A percentile compares a stretch with the other conserved stretches of the same genome.
Conservation (phyloP, 1,140 invertebrate genomes). For the Sitophilus oryzae region DNA sequence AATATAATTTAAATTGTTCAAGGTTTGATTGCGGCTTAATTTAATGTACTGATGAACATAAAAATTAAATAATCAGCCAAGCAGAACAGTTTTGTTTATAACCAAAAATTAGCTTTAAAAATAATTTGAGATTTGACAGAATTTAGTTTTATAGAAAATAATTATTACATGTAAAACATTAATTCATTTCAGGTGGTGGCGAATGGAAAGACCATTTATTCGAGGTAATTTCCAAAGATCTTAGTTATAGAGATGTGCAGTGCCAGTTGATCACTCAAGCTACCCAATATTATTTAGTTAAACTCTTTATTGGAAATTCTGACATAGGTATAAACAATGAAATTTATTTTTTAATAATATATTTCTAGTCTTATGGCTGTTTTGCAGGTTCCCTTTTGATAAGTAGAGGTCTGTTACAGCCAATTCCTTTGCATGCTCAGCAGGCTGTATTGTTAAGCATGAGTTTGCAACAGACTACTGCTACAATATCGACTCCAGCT, state of each 20-base stretch:
- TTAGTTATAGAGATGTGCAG: conserved; percentile 32
- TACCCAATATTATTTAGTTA: conserved; percentile 29
- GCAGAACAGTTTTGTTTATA: background rate
- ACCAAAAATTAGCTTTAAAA: background rate
- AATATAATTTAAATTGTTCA: background rate
- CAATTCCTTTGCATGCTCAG: conserved; percentile 31
- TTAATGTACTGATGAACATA: background rate
- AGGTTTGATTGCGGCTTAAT: conserved; percentile 4
- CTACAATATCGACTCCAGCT: conserved; percentile 3
- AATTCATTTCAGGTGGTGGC: conserved; percentile 17
- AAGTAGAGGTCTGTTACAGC: conserved; percentile 28
- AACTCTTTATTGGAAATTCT: conserved; percentile 22
- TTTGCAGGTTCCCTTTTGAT: conserved; percentile 19
- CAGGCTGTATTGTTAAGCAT: conserved; percentile 33
- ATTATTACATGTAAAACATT: no score
- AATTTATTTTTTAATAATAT: background rate
- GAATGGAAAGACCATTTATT: conserved; percentile 33
- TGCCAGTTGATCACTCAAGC: conserved; percentile 29
- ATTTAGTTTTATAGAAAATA: no score
- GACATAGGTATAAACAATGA: conserved; percentile 15
- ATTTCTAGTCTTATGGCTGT: background rate
- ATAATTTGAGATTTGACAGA: background rate
- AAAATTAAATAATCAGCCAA: background rate
- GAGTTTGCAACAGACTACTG: conserved; percentile 19
- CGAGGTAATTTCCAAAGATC: conserved; percentile 33